These are phyloP conservation scores for Charaxes varanes DNA, from an alignment of 1,140 invertebrate species.

Conservation along the genomic window DNA sequence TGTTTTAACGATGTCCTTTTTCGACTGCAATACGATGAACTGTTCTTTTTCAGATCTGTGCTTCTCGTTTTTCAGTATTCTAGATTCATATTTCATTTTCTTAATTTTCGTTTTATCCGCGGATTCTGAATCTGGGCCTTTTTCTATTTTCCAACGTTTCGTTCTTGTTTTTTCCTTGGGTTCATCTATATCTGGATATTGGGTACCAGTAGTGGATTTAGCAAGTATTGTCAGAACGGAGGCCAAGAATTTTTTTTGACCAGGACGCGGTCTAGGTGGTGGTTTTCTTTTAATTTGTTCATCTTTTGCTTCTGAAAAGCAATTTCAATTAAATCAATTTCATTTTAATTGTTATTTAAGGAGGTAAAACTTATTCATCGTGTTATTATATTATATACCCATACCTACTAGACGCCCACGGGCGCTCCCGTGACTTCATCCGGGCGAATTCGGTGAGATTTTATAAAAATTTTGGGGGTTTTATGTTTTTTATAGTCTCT, in stretches of 20 bases:
- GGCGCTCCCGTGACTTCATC: no score
- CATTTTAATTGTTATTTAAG: no score
- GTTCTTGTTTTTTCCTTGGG: not conserved
- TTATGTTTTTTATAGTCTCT: no score
- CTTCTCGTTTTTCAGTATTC: constrained; percentile 26
- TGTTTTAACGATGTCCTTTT: constrained; percentile 30
- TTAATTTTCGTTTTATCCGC: constrained; percentile 3
- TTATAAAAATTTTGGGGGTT: no score
- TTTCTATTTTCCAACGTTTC: constrained; percentile 2
- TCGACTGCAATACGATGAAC: constrained; percentile 32
- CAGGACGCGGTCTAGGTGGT: constrained; percentile 22
- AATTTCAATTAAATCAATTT: no score
- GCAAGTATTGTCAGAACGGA: constrained; percentile 37
- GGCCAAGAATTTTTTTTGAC: constrained; percentile 30
- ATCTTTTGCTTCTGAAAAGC: constrained; percentile 13
- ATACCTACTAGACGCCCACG: no score
- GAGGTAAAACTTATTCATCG: no score
- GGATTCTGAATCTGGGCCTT: constrained; percentile 1
- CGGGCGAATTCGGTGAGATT: no score
- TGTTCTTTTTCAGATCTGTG: constrained; percentile 15
- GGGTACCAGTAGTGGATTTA: constrained; percentile 40
- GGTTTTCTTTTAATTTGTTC: constrained; percentile 13
- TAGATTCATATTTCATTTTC: constrained; percentile 32
- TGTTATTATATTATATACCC: no score
- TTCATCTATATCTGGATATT: constrained; percentile 28